Evolutionary conservation across 30 jellyfish, hydroid and myxozoan genomes (phyloP), one percentile per base, ranked within the genome.

Genomic region (Pseudorhiza aurosa): DNA sequence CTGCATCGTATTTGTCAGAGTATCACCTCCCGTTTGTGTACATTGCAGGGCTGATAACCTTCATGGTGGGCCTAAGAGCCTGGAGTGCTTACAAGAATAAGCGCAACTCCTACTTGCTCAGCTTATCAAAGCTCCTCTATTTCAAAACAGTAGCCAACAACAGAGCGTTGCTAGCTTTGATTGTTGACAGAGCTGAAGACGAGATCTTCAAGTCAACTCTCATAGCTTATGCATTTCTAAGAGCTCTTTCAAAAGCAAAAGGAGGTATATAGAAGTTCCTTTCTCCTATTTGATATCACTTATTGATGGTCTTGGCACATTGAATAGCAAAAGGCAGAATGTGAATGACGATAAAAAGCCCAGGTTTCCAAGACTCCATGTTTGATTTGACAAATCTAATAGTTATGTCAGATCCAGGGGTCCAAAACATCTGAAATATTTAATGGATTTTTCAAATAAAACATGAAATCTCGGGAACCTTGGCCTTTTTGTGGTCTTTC

Each of bases 1-100:
- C 71, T 11, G 65, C 82, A 2, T 26, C 96, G n/a, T 29, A 78
- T 0, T 58, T 84, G 36, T 67, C 90, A 4, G 95, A 83, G 22
- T 69, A 75, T 55, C 81, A 84, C 29, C 47, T 85, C 14, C 64
- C 65, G 42, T 85, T 77, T 90, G 57, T 83, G 31, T 77, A 56
- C 30, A 82, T 84, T 17, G 94, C 85, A 0, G 98, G 96, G 4
- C 43, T 65, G 26, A 72, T 73, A 25, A 68, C 95, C 14, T 96
- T 71, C 42, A 27, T 91, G 59, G 55, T 91, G 1, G 98, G 91
- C 0, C 83, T 91, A 32, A 49, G 84, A 44, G 88, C 96, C n/a
- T 91, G 98, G 98, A 91, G 60, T 83, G 90, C 95, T 18, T 91
- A 91, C 82, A 83, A 76, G 56, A 91, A 91, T 56, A 91, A 91